Conservation (phyloP, 2,113 vertebrate species). For the Catharus fuscescens region DNA sequence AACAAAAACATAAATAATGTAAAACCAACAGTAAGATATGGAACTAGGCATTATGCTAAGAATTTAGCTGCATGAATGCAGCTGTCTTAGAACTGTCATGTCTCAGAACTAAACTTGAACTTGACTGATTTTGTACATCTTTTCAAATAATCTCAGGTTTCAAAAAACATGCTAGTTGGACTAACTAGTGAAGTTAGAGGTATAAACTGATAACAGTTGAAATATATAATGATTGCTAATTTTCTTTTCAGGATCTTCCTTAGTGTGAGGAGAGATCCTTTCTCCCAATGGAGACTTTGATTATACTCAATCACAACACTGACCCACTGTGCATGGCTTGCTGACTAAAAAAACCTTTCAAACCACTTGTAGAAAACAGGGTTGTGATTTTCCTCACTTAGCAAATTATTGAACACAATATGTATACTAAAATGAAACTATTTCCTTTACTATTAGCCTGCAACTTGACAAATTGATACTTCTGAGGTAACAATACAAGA, state of each 20-base stretch:
- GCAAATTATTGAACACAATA: neutral
- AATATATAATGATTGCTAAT: neutral
- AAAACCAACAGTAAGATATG: neutral
- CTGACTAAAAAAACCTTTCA: neutral
- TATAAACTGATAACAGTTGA: neutral
- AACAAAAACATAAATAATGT: neutral
- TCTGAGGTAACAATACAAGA: neutral
- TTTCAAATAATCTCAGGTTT: neutral
- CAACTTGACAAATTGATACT: neutral
- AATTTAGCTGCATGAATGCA: neutral
- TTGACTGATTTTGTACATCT: neutral
- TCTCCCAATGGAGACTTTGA: neutral
- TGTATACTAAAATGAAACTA: neutral
- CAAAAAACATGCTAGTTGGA: neutral
- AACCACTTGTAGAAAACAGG: neutral
- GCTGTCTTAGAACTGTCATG: too few relatives aligned
- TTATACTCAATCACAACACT: neutral
- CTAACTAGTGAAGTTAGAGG: neutral
- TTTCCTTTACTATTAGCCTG: neutral
- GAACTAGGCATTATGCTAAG: neutral
- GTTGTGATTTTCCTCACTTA: neutral
- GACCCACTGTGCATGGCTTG: neutral
- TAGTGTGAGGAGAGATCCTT: neutral
- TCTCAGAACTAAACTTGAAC: neutral
- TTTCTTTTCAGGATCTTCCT: neutral